Conservation (phyloP, 2,113 vertebrate genomes). For the Etheostoma spectabile region DNA sequence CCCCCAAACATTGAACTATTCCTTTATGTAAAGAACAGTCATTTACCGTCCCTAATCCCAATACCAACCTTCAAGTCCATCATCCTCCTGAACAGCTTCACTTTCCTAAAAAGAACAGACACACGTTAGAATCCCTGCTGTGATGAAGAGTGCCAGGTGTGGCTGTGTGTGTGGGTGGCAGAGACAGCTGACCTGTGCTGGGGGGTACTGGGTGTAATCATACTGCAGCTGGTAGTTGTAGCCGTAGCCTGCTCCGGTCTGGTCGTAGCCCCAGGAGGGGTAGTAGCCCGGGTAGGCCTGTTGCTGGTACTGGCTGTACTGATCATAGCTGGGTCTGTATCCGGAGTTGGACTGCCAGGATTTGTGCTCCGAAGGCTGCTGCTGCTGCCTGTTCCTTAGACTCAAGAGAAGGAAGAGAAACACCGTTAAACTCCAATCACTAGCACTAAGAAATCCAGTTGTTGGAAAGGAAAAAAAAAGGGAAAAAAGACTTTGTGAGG, state of each 20-base stretch:
- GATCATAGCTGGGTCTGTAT: slow-evolving; percentile 85
- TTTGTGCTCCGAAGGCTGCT: slow-evolving; percentile 56
- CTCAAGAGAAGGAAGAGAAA: slow-evolving; percentile 24
- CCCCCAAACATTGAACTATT: no score
- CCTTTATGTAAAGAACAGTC: not conserved
- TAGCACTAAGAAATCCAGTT: not conserved
- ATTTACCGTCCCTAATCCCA: not conserved
- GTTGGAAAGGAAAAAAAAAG: no score
- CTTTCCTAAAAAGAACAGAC: slow-evolving; percentile 80
- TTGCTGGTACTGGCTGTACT: slow-evolving; percentile 90
- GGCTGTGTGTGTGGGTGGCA: not conserved
- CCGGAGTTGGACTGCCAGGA: slow-evolving; percentile 87
- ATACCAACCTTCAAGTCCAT: slow-evolving; percentile 90
- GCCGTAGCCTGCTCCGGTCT: slow-evolving; percentile 88
- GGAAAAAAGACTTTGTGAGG: not conserved
- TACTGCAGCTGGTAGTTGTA: slow-evolving; percentile 90
- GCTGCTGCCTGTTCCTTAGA: slow-evolving; percentile 70
- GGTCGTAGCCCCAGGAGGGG: slow-evolving; percentile 92
- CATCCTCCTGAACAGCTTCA: slow-evolving; percentile 90
- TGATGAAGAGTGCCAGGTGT: no score
- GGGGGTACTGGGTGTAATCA: slow-evolving; percentile 88
- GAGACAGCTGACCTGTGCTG: slow-evolving; percentile 85
- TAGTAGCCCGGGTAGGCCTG: slow-evolving; percentile 91
- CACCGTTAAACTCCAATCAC: not conserved
- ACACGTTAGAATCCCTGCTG: not conserved